Evolutionary conservation across 2,797 vertebrate genomes (phyloP), one percentile per base, ranked within the genome.

Genomic region (Botia kubotai): DNA sequence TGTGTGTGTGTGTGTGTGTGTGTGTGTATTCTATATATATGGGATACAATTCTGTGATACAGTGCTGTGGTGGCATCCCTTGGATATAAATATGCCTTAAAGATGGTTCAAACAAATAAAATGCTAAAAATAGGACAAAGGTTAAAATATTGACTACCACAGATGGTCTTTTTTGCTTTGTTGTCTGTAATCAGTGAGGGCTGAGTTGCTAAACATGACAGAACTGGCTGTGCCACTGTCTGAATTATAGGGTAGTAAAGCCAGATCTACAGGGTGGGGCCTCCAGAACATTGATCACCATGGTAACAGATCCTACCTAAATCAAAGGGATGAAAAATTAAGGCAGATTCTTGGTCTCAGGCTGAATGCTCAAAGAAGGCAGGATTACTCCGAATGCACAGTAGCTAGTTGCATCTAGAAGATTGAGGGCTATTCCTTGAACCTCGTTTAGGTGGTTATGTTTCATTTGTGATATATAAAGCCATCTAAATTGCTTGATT

Each of bases 231-330:
- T 85, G 88, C 88, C 89, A 89, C 87, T 83, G 60, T 85, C 87
- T 88, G 91, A 92, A 93, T 94, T 93, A 93, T 88, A 93, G 86
- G 88, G 89, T 87, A 90, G 88, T 87, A 60, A 86, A 92, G 91
- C 90, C 91, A 90, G 84, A 89, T 89, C 87, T 86, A 63, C 87
- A 85, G 84, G 90, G 88, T 72, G 82, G 87, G 87, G 88, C 85
- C 81, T 86, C 84, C 72, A 71, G 5, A 77, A 69, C 36, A 53
- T 68, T 62, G 70, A 73, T 80, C 50, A 39, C 82, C 81, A 78
- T 73, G 77, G 29, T 21, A 73, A 82, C 65, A 29, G 36, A 76
- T 58, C 82, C 79, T 67, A 26, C 66, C 46, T 67, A 79, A 80
- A 77, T 80, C 72, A 43, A 14, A 57, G 17, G 7, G 60, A 77